Conservation (phyloP, 2,113 vertebrate species). For the Xiphophorus hellerii region DNA sequence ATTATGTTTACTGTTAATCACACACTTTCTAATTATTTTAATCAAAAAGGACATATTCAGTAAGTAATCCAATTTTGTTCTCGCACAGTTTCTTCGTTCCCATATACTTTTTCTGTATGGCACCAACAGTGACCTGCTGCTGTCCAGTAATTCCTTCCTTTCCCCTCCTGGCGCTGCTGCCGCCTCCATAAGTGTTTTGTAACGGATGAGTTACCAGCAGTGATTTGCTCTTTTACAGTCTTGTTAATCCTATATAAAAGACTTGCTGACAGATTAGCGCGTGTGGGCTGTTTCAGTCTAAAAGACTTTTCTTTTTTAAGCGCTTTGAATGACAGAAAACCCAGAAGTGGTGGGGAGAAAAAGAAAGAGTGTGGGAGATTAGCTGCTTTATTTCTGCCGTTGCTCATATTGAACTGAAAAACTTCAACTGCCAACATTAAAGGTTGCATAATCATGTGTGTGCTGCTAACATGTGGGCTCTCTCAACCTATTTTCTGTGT, state of each 20-base stretch:
- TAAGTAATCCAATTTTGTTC: too few relatives aligned
- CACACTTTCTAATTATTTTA: too few relatives aligned
- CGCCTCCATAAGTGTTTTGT: neutral
- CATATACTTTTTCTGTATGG: neutral
- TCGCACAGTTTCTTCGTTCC: neutral
- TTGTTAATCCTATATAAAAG: slow-evolving; percentile 47
- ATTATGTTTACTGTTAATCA: too few relatives aligned
- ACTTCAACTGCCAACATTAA: neutral
- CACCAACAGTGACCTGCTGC: neutral
- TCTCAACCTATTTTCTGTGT: too few relatives aligned
- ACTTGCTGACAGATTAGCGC: slow-evolving; percentile 25
- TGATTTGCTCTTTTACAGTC: slow-evolving; percentile 43
- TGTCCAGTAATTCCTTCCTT: slow-evolving; percentile 1
- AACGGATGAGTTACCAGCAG: slow-evolving; percentile 17
- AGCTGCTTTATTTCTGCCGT: slow-evolving; percentile 10
- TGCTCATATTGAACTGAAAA: slow-evolving; percentile 7
- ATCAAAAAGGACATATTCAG: too few relatives aligned
- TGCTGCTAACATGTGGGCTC: too few relatives aligned
- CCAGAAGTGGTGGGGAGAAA: slow-evolving; percentile 3
- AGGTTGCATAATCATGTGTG: slow-evolving; percentile 5
- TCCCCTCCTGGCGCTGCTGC: neutral
- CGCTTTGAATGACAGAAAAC: slow-evolving; percentile 22
- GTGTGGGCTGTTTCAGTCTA: slow-evolving; percentile 29
- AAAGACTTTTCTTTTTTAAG: slow-evolving; percentile 5
- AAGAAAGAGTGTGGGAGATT: slow-evolving; percentile 4